Base-by-base conservation (phyloP, 2,113 vertebrate genomes). In the Notothenia coriiceps region DNA sequence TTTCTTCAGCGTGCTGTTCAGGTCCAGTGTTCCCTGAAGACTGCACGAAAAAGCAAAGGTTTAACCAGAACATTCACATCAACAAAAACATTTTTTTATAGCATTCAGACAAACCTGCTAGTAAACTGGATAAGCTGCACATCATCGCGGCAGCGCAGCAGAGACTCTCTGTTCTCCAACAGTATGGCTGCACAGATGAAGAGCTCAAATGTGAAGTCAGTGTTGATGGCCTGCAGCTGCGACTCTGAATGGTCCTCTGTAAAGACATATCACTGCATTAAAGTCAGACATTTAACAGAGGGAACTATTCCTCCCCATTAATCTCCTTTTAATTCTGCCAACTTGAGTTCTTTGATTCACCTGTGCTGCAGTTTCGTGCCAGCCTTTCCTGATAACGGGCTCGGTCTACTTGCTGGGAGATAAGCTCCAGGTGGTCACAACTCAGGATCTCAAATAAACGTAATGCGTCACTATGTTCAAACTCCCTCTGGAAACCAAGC, bases 401-500 rank as follows among this genome's bases (percentile, higher is more conserved):
- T 2, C 69, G 80, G 59, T 95, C 93, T 18, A 95, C 94, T 88
- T 95, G 93, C 50, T 95, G 94, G 40, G 94, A 94, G 67, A 95
- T 94, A 59, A 96, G 92, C 90, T 95, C 94, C 65, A 95, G 83
- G 77, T 96, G 94, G 86, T 96, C 94, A 52, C 95, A 95, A 46
- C 94, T 95, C 68, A 96, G 85, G 88, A 96, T 95, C 92, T 96
- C 96, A 25, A 96, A 96, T 74, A 96, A 85, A 22, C 95, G 93
- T 18, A 96, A 79, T 0, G 95, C 96, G 7, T 96, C 96, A 2
- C 93, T 91, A 84, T 96, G 94, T 47, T 95, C 93, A 77, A 96
- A 94, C 67, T 96, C 95, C 25, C 94, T 91, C 88, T 96, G 96
- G 84, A 96, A 96, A 64, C 95, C 94, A 65, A 96, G 89, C 65